Evolutionary conservation across 1,140 invertebrate genomes (phyloP).

Genomic region (Sinella curviseta): DNA sequence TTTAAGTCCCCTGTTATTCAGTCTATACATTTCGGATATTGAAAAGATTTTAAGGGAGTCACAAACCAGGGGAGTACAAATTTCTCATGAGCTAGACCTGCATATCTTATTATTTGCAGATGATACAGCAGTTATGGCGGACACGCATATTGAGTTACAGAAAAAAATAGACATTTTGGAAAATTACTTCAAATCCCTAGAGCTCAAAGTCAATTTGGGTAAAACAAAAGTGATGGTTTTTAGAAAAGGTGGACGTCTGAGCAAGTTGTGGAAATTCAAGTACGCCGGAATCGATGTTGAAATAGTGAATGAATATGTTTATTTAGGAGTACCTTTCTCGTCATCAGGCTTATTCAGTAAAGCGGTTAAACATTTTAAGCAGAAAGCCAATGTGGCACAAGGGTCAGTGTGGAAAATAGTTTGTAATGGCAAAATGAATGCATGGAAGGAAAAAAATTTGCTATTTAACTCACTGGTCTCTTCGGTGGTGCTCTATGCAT

Average conservation of each 20-base stretch:
- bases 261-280: neutral
- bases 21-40: neutral
- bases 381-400: neutral
- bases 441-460: neutral
- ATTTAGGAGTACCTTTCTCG: neutral
- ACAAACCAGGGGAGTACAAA: neutral
- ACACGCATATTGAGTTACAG: neutral
- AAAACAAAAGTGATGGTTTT: slow-evolving; percentile 11
- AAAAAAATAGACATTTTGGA: neutral
- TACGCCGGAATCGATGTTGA: neutral
- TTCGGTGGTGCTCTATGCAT: neutral
- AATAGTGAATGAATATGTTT: neutral
- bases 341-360: too few relatives aligned
- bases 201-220: neutral
- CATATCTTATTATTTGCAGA: neutral
- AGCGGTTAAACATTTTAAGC: neutral
- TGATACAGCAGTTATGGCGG: neutral
- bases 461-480: neutral
- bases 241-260: neutral
- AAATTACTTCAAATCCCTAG: neutral
- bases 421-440: neutral
- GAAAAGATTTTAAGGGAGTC: neutral
- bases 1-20: too few relatives aligned
- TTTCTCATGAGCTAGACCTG: neutral
- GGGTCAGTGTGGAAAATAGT: neutral